Conservation (phyloP, 2,113 vertebrate species). For the Siphamia tubifer region DNA sequence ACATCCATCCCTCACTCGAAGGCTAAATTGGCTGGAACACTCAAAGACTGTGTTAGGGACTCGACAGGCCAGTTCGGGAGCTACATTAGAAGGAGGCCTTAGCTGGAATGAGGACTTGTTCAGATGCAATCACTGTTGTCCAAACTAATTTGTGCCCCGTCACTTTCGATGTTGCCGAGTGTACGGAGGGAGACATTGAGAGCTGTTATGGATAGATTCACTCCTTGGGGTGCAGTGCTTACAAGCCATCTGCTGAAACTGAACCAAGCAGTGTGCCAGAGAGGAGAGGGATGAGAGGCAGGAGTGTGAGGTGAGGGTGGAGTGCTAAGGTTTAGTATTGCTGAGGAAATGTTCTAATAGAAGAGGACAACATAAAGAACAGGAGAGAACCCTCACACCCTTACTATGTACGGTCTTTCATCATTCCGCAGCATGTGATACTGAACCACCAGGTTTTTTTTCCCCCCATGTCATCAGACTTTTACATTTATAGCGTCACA, state of each 20-base stretch:
- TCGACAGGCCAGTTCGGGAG: conserved; percentile 60
- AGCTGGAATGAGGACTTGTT: conserved; percentile 66
- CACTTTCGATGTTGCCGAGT: conserved; percentile 55
- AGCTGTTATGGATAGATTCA: conserved; percentile 68
- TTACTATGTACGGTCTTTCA: no score
- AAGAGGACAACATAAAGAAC: not conserved
- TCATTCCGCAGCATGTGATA: no score
- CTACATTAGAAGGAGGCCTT: conserved; percentile 54
- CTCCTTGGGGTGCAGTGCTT: conserved; percentile 67
- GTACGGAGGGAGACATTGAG: conserved; percentile 28
- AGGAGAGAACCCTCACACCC: no score
- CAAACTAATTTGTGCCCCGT: conserved; percentile 76
- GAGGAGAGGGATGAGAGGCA: conserved; percentile 50
- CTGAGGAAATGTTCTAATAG: conserved; percentile 17
- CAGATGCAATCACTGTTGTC: conserved; percentile 74
- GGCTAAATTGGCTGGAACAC: conserved; percentile 71
- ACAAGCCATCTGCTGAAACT: conserved; percentile 66
- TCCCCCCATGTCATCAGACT: no score
- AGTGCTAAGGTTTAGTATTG: conserved; percentile 19
- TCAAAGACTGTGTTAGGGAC: conserved; percentile 61
- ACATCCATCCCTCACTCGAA: conserved; percentile 57
- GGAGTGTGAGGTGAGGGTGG: conserved; percentile 31
- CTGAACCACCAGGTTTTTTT: no score
- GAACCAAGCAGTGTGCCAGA: conserved; percentile 29
- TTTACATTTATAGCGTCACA: no score